Evolutionary conservation across 92 coral and sea anemone species (phyloP).

Genomic region (Plumapathes pennacea): DNA sequence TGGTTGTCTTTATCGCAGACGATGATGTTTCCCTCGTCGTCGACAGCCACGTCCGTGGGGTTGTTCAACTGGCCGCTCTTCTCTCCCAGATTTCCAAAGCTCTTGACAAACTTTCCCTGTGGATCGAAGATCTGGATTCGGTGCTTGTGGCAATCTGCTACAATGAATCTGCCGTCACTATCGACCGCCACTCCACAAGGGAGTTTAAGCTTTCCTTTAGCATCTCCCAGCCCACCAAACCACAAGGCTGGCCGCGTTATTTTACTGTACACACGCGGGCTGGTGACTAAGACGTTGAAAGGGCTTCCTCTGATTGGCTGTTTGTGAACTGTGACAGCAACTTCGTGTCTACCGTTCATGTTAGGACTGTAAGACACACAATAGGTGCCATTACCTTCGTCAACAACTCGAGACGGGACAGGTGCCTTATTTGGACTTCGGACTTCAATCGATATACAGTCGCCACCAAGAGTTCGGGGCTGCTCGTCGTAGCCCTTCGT

Average conservation of each 20-base stretch:
- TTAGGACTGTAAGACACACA: slow-evolving; percentile 71
- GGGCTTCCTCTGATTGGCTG: slow-evolving; percentile 83
- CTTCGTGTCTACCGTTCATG: slow-evolving; percentile 68
- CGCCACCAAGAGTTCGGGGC: slow-evolving; percentile 80
- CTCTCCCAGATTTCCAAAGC: slow-evolving; percentile 82
- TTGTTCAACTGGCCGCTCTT: slow-evolving; percentile 88
- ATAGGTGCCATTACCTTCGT: slow-evolving; percentile 82
- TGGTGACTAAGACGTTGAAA: slow-evolving; percentile 64
- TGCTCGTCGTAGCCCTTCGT: slow-evolving; percentile 62
- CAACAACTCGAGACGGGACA: slow-evolving; percentile 53
- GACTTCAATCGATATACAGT: slow-evolving; percentile 68
- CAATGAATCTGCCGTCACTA: slow-evolving; percentile 63
- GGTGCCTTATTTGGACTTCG: slow-evolving; percentile 52
- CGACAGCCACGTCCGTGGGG: slow-evolving; percentile 91
- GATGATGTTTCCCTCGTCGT: slow-evolving; percentile 58
- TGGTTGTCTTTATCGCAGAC: slow-evolving; percentile 97
- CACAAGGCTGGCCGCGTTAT: slow-evolving; percentile 67
- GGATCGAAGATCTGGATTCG: slow-evolving; percentile 85
- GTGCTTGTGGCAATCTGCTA: slow-evolving; percentile 95
- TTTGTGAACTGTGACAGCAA: slow-evolving; percentile 68
- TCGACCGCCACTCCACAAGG: slow-evolving; percentile 98
- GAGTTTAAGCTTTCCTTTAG: slow-evolving; percentile 68
- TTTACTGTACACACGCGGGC: slow-evolving; percentile 76
- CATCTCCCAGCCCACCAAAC: slow-evolving; percentile 68
- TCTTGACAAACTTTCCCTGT: slow-evolving; percentile 65